Evolutionary conservation across 2,888 invertebrate genomes (phyloP).

Genomic region (Anarsia innoxiella): DNA sequence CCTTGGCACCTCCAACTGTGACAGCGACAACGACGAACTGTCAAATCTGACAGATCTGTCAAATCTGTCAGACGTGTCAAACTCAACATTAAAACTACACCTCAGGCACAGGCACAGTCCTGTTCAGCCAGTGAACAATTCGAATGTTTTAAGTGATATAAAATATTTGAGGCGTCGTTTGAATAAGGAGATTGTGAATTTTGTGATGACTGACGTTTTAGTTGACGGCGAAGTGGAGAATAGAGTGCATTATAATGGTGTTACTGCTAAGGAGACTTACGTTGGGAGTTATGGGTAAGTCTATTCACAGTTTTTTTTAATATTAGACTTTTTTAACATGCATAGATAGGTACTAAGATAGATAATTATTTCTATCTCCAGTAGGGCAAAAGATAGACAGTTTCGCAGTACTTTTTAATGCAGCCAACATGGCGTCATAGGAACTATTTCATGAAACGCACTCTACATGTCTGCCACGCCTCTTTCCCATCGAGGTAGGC

Average conservation of each 20-base stretch:
- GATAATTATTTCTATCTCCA: too few species aligned
- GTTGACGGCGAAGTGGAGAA: conserved; percentile 83
- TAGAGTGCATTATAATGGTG: conserved; percentile 76
- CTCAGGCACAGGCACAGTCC: conserved; percentile 40
- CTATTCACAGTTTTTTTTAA: too few species aligned
- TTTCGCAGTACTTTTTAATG: too few species aligned
- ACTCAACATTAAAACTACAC: conserved; percentile 24
- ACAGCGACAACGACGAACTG: conserved; percentile 37
- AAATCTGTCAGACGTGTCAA: conserved; percentile 21
- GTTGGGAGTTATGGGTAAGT: conserved; percentile 73
- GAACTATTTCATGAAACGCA: too few species aligned
- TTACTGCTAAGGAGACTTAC: conserved; percentile 80
- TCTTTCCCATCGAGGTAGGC: too few species aligned
- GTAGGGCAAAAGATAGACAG: too few species aligned
- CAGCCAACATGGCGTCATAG: too few species aligned
- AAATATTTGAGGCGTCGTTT: conserved; percentile 56
- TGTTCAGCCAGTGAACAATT: conserved; percentile 31
- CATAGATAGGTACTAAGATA: too few species aligned
- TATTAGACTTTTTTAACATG: too few species aligned
- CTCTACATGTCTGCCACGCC: too few species aligned
- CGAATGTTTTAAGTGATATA: conserved; percentile 45
- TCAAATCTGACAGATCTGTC: too few species aligned
- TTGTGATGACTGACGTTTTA: conserved; percentile 78
- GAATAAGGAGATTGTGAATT: conserved; percentile 70
- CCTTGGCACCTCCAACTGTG: conserved; percentile 55